Percentiles rank a stretch among this genome's conserved stretches.
These are phyloP conservation scores for Penelope pileata DNA, from an alignment of 2,113 vertebrate species.

Conservation along the genomic window DNA sequence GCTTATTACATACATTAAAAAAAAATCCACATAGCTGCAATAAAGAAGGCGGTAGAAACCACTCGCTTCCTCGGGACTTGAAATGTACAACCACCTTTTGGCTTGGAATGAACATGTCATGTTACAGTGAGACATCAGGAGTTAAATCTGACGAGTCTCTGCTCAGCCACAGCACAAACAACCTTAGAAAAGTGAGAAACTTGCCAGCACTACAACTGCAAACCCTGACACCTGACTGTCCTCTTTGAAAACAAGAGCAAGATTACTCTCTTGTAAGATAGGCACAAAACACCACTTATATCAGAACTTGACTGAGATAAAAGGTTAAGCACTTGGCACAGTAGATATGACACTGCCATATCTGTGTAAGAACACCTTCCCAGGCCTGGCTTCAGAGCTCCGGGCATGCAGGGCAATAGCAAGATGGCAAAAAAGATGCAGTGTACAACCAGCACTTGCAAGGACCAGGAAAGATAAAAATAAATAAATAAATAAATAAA, in stretches of 20 bases:
- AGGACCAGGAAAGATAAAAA: too few relatives aligned
- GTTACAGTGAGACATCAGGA: neutral
- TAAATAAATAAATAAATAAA: too few relatives aligned
- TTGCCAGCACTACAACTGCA: neutral
- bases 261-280: neutral
- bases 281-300: neutral
- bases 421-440: neutral
- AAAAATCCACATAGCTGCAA: neutral
- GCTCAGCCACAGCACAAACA: neutral
- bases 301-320: neutral
- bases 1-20: neutral
- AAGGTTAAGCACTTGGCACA: neutral
- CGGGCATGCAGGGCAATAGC: neutral
- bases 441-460: neutral
- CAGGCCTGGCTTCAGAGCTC: neutral
- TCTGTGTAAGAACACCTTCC: neutral
- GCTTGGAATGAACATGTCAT: neutral
- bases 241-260: slow-evolving; percentile 9
- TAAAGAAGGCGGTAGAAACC: neutral
- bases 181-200: neutral
- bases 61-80: neutral
- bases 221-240: neutral
- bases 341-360: neutral
- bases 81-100: neutral
- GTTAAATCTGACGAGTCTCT: slow-evolving; percentile 4